Evolutionary conservation across 23 tunicate genomes (phyloP).

Genomic region (Styela plicata): DNA sequence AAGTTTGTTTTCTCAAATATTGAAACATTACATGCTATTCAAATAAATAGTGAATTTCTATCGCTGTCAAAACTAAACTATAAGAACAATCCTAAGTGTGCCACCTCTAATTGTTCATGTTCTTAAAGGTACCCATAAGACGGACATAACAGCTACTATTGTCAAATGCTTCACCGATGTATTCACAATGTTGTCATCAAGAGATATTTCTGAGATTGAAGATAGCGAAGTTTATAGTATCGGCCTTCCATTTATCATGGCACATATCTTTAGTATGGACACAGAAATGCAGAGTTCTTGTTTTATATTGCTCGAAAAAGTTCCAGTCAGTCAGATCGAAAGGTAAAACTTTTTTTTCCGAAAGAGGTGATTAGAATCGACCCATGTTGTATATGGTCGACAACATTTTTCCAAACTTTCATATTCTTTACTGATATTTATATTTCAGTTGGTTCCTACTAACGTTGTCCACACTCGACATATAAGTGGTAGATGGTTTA

Average conservation of each 20-base stretch:
- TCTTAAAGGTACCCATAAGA: conserved; percentile 10
- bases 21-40: no score
- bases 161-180: conserved; percentile 6
- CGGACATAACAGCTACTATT: neutral
- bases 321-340: conserved; percentile 19
- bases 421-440: no score
- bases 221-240: neutral
- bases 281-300: conserved; percentile 1
- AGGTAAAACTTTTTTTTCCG: no score
- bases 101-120: no score
- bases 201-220: neutral
- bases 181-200: conserved; percentile 1
- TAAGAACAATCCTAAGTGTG: no score
- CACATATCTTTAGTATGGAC: conserved; percentile 22
- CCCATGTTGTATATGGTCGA: neutral
- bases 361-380: neutral
- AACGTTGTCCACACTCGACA: no score
- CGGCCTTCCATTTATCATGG: conserved; percentile 11
- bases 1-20: no score
- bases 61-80: no score
- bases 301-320: neutral
- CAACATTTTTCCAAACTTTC: neutral
- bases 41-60: no score
- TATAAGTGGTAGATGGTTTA: no score
- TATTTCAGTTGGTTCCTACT: no score